phyloP scores from a whole-genome alignment of 2,113 vertebrate genomes.

The Myrmecobius fasciatus region DNA sequence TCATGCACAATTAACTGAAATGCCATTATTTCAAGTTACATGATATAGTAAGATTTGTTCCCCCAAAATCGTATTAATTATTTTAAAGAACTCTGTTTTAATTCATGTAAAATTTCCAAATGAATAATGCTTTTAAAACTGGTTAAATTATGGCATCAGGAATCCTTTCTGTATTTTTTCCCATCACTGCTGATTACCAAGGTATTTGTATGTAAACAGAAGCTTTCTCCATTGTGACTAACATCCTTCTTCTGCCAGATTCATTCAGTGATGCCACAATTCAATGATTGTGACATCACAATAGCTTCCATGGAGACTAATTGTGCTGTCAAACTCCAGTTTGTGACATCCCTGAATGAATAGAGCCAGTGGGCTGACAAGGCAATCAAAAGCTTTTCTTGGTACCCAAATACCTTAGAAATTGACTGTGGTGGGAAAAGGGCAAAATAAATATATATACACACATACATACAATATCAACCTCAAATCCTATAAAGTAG shows the following conservation, averaged over 20 bases:
- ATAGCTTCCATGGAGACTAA: slow-evolving; percentile 81
- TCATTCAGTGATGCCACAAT: slow-evolving; percentile 79
- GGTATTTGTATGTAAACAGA: slow-evolving; percentile 74
- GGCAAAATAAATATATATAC: slow-evolving; percentile 5
- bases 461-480: neutral
- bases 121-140: slow-evolving; percentile 64
- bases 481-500: neutral
- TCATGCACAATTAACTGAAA: neutral
- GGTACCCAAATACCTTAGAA: slow-evolving; percentile 78
- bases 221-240: slow-evolving; percentile 73
- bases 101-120: slow-evolving; percentile 36
- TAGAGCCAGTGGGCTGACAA: slow-evolving; percentile 72
- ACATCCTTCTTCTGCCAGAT: slow-evolving; percentile 74
- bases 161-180: slow-evolving; percentile 66
- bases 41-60: neutral
- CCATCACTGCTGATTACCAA: slow-evolving; percentile 71
- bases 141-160: slow-evolving; percentile 58
- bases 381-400: slow-evolving; percentile 77
- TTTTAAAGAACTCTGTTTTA: accelerated
- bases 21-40: neutral
- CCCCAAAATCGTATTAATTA: neutral
- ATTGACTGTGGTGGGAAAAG: slow-evolving; percentile 78
- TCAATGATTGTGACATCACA: slow-evolving; percentile 79
- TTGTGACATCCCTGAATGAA: slow-evolving; percentile 76
- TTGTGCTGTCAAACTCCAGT: slow-evolving; percentile 79